These are phyloP conservation scores for Heliconius charithonia DNA, from an alignment of 2,888 invertebrate species.

Conservation along the genomic window DNA sequence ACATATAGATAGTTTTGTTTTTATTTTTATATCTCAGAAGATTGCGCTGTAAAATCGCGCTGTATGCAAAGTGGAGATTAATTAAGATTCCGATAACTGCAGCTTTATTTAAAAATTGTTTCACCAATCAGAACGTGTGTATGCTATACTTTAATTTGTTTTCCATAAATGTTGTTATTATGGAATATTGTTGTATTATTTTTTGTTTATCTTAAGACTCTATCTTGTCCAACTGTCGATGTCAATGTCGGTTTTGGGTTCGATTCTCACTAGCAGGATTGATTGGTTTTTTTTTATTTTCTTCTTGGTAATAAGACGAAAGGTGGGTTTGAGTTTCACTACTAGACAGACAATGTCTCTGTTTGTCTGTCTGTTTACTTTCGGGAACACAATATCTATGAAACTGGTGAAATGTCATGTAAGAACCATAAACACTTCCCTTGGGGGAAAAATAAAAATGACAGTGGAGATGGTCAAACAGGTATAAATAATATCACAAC, in stretches of 20 bases:
- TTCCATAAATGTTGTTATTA: background rate
- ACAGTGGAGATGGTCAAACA: no score
- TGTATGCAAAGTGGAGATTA: slow-evolving; percentile 38
- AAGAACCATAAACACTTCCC: no score
- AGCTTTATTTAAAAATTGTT: slow-evolving; percentile 38
- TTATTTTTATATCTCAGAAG: slow-evolving; percentile 31
- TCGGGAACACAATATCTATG: no score
- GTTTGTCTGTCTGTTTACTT: no score
- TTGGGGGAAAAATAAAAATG: no score
- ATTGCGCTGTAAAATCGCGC: slow-evolving; percentile 27
- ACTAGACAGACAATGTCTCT: background rate
- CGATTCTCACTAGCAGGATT: background rate
- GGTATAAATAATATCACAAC: no score
- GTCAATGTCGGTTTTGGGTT: background rate
- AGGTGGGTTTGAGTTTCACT: background rate
- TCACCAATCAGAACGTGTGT: slow-evolving; percentile 32
- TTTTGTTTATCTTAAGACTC: background rate
- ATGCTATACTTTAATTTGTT: slow-evolving; percentile 8
- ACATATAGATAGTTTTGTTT: slow-evolving; percentile 15
- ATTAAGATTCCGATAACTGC: slow-evolving; percentile 42
- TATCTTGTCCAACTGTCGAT: background rate
- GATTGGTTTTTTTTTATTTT: background rate
- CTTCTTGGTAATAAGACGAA: background rate
- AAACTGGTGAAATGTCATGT: no score
- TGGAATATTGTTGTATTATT: background rate